These are phyloP conservation scores for Agrotis exclamationis DNA, from an alignment of 2,888 invertebrate species.

Conservation along the genomic window DNA sequence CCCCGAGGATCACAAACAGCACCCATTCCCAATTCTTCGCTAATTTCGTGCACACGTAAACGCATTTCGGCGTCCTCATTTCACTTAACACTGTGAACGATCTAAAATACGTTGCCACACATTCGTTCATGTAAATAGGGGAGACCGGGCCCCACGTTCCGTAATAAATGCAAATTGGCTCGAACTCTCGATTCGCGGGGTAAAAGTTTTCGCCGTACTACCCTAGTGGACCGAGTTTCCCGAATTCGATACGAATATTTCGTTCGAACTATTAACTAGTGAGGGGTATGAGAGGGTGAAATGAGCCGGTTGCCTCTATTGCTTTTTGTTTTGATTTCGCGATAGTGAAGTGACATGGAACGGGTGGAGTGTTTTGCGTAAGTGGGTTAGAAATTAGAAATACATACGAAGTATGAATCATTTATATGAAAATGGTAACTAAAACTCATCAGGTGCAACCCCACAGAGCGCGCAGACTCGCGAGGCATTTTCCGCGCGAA, in stretches of 20 bases:
- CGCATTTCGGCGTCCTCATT: slow-evolving; percentile 63
- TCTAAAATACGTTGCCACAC: slow-evolving; percentile 64
- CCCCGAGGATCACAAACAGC: slow-evolving; percentile 48
- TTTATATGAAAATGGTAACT: neutral
- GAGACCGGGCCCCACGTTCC: slow-evolving; percentile 68
- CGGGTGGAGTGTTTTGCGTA: slow-evolving; percentile 10
- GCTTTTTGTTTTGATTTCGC: slow-evolving; percentile 48
- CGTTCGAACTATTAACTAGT: slow-evolving; percentile 61
- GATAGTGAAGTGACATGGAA: slow-evolving; percentile 28
- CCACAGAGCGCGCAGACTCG: no score
- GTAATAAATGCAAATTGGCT: slow-evolving; percentile 85
- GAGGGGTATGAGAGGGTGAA: slow-evolving; percentile 41
- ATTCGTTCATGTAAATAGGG: slow-evolving; percentile 75
- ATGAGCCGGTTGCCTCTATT: slow-evolving; percentile 46
- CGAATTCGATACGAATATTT: slow-evolving; percentile 58
- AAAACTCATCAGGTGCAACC: no score
- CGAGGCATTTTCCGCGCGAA: no score
- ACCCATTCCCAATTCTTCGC: slow-evolving; percentile 49
- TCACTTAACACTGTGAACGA: slow-evolving; percentile 59
- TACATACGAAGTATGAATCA: neutral
- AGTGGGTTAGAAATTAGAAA: slow-evolving; percentile 15
- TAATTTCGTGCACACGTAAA: slow-evolving; percentile 60
- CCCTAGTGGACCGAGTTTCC: slow-evolving; percentile 44
- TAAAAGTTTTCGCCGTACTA: slow-evolving; percentile 69
- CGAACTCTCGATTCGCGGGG: slow-evolving; percentile 72